A percentile compares a stretch with the other conserved stretches of the same genome.
Conservation (phyloP, 1,140 invertebrate genomes). For the Doryteuthis pealeii region DNA sequence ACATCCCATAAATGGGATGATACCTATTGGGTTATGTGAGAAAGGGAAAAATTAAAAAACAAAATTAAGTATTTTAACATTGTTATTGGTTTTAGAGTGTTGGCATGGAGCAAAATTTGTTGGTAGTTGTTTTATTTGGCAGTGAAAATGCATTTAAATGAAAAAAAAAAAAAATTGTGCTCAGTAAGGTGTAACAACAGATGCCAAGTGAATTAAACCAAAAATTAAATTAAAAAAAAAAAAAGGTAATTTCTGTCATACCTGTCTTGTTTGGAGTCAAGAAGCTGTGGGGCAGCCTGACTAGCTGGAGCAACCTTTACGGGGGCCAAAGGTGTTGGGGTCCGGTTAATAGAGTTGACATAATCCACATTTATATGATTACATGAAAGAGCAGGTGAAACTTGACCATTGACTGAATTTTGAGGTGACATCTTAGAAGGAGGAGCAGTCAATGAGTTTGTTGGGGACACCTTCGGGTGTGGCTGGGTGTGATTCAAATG, state of each 20-base stretch:
- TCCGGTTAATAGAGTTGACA: conserved; percentile 45
- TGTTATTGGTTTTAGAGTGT: no score
- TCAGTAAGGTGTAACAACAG: background rate
- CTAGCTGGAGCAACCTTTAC: conserved; percentile 4
- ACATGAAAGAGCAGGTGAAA: conserved; percentile 39
- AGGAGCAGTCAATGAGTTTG: conserved; percentile 34
- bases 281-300: background rate
- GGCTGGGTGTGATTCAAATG: conserved; percentile 39
- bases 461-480: conserved; percentile 35
- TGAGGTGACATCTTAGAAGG: conserved; percentile 56
- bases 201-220: background rate
- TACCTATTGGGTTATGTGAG: no score
- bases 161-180: no score
- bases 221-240: background rate
- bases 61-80: no score
- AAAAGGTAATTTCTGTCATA: background rate
- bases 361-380: conserved; percentile 50
- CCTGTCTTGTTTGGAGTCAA: background rate
- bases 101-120: no score
- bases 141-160: no score
- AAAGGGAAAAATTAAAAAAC: no score
- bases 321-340: conserved; percentile 35
- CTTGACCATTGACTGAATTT: conserved; percentile 48
- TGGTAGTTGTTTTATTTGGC: no score
- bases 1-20: no score